Evolutionary conservation across 2,888 invertebrate genomes (phyloP).

Genomic region (Drosophila anomalata): DNA sequence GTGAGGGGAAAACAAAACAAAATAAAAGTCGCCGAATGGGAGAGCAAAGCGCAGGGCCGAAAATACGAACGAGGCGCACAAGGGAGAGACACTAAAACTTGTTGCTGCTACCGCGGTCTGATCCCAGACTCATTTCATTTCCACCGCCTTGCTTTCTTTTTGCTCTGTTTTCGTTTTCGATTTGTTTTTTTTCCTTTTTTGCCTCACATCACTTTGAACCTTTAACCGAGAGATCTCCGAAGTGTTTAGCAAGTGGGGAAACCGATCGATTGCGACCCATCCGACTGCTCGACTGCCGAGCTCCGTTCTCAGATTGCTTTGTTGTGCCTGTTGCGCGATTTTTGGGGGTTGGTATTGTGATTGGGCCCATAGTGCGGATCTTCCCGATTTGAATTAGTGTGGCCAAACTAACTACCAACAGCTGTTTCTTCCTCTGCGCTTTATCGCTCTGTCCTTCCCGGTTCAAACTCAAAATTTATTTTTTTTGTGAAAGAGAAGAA

Average conservation of each 20-base stretch:
- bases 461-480: background rate
- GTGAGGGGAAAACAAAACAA: constrained; percentile 54
- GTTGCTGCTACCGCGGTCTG: constrained; percentile 48
- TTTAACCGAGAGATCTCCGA: constrained; percentile 66
- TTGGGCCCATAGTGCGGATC: background rate
- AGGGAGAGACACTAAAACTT: constrained; percentile 65
- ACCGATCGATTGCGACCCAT: constrained; percentile 21
- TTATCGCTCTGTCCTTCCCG: background rate
- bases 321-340: background rate
- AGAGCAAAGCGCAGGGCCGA: constrained; percentile 60
- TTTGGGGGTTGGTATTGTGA: background rate
- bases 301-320: constrained; percentile 1
- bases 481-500: too few species aligned
- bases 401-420: background rate
- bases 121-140: constrained; percentile 42
- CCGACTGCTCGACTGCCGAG: background rate
- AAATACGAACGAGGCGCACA: constrained; percentile 60
- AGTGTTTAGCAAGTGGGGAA: constrained; percentile 38
- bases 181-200: constrained; percentile 18
- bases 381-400: background rate
- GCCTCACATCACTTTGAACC: constrained; percentile 63
- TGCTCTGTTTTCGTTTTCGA: constrained; percentile 29
- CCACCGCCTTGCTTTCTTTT: constrained; percentile 49
- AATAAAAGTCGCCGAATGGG: constrained; percentile 66
- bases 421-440: background rate